These are phyloP conservation scores for Panopea generosa DNA, from an alignment of 2,888 invertebrate genomes.

Conservation along the genomic window DNA sequence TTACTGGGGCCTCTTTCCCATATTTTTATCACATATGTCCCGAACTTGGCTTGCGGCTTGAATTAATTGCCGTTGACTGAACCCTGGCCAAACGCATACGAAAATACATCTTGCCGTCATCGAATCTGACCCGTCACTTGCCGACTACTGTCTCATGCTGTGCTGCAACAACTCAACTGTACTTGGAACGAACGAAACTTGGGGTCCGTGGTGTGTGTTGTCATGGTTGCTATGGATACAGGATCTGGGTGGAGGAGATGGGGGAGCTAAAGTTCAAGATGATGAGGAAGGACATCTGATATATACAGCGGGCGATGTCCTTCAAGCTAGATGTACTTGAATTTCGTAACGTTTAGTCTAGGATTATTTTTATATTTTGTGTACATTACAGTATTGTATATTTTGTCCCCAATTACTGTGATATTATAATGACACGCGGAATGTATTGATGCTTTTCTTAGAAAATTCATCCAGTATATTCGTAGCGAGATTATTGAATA, in stretches of 20 bases:
- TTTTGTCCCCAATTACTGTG: neutral
- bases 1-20: constrained; percentile 75
- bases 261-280: constrained; percentile 95
- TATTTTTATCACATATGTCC: constrained; percentile 76
- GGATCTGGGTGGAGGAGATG: constrained; percentile 61
- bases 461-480: no score
- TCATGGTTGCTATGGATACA: constrained; percentile 50
- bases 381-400: constrained; percentile 1
- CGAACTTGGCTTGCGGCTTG: constrained; percentile 65
- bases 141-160: constrained; percentile 9
- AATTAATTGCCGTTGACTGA: constrained; percentile 55
- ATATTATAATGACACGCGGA: no score
- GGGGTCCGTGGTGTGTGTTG: constrained; percentile 15
- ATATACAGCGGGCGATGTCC: constrained; percentile 99
- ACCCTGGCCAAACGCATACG: constrained; percentile 27
- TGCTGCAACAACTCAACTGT: constrained; percentile 12
- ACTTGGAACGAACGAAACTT: constrained; percentile 5
- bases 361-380: constrained; percentile 47
- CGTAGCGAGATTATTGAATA: no score
- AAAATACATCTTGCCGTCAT: constrained; percentile 14
- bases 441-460: no score
- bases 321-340: constrained; percentile 96
- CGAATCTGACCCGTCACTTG: neutral
- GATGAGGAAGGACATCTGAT: constrained; percentile 99
- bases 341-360: constrained; percentile 79